A percentile compares a stretch with the other conserved stretches of the same genome.
These are phyloP conservation scores for Dryobates pubescens DNA, from an alignment of 2,797 vertebrate species.

Conservation along the genomic window DNA sequence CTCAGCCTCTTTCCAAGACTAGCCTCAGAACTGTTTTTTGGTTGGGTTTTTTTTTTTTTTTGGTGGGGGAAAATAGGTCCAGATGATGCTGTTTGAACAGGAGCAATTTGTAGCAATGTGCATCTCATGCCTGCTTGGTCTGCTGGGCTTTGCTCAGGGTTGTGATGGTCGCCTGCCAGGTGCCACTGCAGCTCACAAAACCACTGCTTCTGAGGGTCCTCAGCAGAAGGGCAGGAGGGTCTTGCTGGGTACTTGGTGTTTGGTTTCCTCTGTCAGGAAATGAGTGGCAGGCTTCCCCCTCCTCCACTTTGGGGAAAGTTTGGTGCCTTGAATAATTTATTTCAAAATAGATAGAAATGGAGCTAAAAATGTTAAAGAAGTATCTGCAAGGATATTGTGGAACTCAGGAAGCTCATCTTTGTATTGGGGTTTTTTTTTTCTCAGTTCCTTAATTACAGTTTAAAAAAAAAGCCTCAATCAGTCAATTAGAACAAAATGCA, in stretches of 20 bases:
- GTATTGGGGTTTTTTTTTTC: background rate
- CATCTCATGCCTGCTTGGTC: background rate
- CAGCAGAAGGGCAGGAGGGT: background rate
- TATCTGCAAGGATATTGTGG: background rate
- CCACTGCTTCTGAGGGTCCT: background rate
- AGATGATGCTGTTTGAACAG: background rate
- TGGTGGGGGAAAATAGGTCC: background rate
- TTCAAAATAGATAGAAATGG: background rate
- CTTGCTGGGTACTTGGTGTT: background rate
- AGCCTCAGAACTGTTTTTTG: background rate
- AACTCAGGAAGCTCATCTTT: background rate
- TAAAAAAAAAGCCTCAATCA: background rate
- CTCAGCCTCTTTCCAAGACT: background rate
- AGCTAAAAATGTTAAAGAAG: background rate
- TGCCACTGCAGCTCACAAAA: fast-evolving
- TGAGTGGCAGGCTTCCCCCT: background rate
- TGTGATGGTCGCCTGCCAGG: background rate
- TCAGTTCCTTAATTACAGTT: background rate
- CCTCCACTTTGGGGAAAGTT: background rate
- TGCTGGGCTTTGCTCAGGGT: background rate
- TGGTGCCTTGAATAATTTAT: background rate
- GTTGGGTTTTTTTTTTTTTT: background rate
- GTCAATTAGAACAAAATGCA: background rate
- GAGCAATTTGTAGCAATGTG: background rate
- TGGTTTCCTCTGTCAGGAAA: background rate